Conservation (phyloP, 53 echinoderm and acorn worm genomes). For the Antedon mediterranea region DNA sequence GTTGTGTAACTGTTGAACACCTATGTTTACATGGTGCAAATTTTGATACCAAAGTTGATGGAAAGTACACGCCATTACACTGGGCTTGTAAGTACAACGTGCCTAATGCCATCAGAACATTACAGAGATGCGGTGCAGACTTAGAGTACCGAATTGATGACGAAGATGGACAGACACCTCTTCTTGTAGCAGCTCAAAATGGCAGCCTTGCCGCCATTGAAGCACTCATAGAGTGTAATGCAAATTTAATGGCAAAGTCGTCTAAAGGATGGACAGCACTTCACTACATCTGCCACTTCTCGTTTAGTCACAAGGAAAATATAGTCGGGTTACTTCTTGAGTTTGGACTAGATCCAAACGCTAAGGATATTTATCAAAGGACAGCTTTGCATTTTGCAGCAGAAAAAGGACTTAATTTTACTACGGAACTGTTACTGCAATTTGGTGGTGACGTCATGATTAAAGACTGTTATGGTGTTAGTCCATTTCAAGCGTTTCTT, state of each 20-base stretch:
- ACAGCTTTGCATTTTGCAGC: constrained; percentile 15
- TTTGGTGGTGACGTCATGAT: constrained; percentile 18
- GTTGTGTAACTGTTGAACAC: constrained; percentile 8
- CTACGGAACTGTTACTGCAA: constrained; percentile 11
- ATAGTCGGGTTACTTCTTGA: constrained; percentile 12
- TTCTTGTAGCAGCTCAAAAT: constrained; percentile 18
- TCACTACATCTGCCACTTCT: constrained; percentile 1
- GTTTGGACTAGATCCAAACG: constrained; percentile 3
- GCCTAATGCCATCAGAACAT: constrained; percentile 4
- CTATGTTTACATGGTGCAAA: constrained; percentile 18
- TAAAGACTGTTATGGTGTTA: constrained; percentile 8
- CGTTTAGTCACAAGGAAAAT: constrained; percentile 4
- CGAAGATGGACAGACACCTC: constrained; percentile 13
- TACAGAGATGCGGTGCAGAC: constrained; percentile 16
- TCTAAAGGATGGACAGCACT: constrained; percentile 19
- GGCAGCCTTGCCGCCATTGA: constrained; percentile 7
- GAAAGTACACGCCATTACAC: constrained; percentile 27
- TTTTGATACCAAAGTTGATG: constrained; percentile 14
- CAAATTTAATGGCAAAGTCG: constrained; percentile 3
- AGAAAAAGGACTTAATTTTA: constrained; percentile 4
- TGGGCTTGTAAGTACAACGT: constrained; percentile 20
- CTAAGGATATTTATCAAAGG: not conserved
- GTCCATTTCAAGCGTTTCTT: constrained; percentile 10
- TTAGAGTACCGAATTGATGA: constrained; percentile 1
- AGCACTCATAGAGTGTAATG: not conserved